Base-by-base conservation (phyloP, 2,888 invertebrate species). In the Herminia tarsipennalis region DNA sequence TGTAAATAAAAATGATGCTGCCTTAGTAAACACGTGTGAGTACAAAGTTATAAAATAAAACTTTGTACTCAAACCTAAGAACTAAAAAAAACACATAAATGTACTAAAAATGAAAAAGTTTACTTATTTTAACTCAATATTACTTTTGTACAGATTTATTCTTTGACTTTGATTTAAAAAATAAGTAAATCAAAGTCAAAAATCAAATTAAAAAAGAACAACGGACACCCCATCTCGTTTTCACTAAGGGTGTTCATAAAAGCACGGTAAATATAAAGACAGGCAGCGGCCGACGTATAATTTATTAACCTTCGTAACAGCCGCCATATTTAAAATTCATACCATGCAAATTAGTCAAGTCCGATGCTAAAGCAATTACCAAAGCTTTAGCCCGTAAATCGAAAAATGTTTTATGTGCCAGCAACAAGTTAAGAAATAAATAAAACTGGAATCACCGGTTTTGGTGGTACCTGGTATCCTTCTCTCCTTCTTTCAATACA, bases 401-500 rank as follows among this genome's bases (percentile, higher is more conserved):
- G 76, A 84, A 85, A 83, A 82, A 81, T 85, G 73, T 66, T 86
- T 87, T 85, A 84, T 86, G 79, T 81, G 76, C 68, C 70, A 69
- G 77, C 73, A 78, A 80, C 83, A 86, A 88, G 88, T 88, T 88
- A 88, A 89, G 88, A 89, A 87, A 89, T 88, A 88, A 86, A 88
- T 87, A 86, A 84, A 85, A 84, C 76, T 75, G 70, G 80, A 70
- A 64, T 53, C 67, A 69, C 85, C 71, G 74, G 81, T 83, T 87
- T 82, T 77, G 57, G 59, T 51, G 39, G 37, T 66, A 57, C 59
- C 67, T 56, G 55, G 33, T 51, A 27, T 8, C 35, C 35, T 28
- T 45, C 16, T 79, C 74, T 59, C 66, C 72, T 46, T 85, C 67
- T 52, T 12, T 35, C 63, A 22, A 12, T 20, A 4, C 2, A n/a